These are phyloP conservation scores for Darevskia nairensis DNA, from an alignment of 2,797 vertebrate genomes.

Conservation along the genomic window DNA sequence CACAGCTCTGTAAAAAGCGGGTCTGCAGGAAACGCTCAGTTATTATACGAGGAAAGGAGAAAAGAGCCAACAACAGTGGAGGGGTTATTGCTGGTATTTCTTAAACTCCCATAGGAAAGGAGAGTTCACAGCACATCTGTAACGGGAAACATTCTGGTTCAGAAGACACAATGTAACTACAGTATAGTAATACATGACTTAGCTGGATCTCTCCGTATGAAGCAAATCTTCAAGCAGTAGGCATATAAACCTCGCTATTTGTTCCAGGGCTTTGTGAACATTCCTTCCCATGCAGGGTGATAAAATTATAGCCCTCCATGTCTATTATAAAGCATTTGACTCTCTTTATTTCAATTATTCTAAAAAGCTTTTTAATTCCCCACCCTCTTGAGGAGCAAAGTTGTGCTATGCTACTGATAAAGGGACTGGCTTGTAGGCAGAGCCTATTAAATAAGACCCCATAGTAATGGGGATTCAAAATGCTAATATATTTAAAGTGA, in stretches of 20 bases:
- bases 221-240: conserved; percentile 40
- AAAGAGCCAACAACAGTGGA: neutral
- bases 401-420: neutral
- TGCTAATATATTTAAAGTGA: neutral
- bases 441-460: conserved; percentile 37
- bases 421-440: conserved; percentile 43
- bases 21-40: conserved; percentile 31
- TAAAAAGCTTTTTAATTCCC: conserved; percentile 9
- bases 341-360: conserved; percentile 29
- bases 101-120: neutral
- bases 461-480: neutral
- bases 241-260: conserved; percentile 15
- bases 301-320: neutral
- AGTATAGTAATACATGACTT: conserved; percentile 19
- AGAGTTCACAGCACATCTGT: neutral
- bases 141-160: conserved; percentile 26
- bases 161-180: conserved; percentile 13
- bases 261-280: neutral
- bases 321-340: conserved; percentile 17
- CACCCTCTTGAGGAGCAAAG: conserved; percentile 1
- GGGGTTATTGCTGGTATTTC: neutral
- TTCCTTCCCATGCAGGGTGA: conserved; percentile 11
- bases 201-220: conserved; percentile 16
- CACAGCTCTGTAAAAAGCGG: conserved; percentile 6
- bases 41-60: neutral